Conservation (phyloP, 2,113 vertebrate genomes). For the Helogale parvula region DNA sequence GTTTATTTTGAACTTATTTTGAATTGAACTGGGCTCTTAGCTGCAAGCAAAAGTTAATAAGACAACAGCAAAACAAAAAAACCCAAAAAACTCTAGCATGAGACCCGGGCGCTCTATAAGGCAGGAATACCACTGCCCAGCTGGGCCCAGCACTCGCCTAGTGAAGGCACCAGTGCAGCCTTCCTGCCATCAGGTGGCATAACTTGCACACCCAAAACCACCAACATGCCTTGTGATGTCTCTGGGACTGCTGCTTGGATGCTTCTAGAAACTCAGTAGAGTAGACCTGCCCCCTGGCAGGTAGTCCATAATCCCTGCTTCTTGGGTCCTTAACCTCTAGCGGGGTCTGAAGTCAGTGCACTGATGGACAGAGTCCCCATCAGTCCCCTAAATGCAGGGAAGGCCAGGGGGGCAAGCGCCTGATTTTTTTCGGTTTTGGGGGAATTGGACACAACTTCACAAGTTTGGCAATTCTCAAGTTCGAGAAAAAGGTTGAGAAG, state of each 20-base stretch:
- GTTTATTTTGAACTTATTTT: constrained; percentile 2
- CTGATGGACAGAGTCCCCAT: background rate
- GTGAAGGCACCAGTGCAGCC: background rate
- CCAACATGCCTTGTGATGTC: background rate
- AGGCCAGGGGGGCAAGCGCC: background rate
- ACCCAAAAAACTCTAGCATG: background rate
- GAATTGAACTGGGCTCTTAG: background rate
- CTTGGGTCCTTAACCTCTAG: background rate
- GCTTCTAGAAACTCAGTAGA: background rate
- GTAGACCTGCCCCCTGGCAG: background rate
- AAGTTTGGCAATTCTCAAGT: background rate
- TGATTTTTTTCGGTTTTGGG: background rate
- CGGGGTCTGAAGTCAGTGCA: background rate
- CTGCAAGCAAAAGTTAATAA: background rate
- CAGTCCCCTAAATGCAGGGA: background rate
- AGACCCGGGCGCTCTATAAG: background rate
- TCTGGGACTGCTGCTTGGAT: background rate
- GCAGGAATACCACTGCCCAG: too few relatives aligned
- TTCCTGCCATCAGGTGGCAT: accelerated
- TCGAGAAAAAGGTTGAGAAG: background rate
- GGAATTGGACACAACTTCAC: background rate
- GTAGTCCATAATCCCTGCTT: background rate
- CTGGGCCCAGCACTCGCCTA: background rate
- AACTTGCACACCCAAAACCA: background rate
- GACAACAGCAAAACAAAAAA: background rate